Evolutionary conservation across 2,113 vertebrate species (phyloP).

Genomic region (Zingel zingel): DNA sequence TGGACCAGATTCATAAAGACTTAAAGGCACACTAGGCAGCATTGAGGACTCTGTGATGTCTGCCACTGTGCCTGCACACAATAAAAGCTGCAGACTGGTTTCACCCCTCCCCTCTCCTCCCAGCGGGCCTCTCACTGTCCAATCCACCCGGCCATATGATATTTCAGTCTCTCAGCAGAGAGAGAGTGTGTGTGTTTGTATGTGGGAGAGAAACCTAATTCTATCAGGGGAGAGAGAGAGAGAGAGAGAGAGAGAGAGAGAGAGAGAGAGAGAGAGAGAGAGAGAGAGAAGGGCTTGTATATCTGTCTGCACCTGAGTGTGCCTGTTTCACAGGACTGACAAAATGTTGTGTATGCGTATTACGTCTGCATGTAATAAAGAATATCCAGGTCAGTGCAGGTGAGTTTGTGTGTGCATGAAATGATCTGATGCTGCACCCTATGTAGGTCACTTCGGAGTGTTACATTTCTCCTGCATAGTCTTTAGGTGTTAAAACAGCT

Average conservation of each 20-base stretch:
- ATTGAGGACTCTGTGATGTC: conserved; percentile 44
- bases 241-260: neutral
- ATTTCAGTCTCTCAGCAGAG: conserved; percentile 45
- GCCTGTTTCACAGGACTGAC: conserved; percentile 3
- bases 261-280: neutral
- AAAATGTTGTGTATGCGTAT: neutral
- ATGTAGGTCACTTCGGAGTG: conserved; percentile 47
- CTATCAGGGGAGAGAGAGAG: conserved; percentile 10
- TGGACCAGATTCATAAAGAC: conserved; percentile 61
- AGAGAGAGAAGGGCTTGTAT: conserved; percentile 16
- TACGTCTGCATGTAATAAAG: conserved; percentile 27
- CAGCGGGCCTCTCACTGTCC: conserved; percentile 49
- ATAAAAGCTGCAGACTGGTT: conserved; percentile 27
- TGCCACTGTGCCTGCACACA: conserved; percentile 47
- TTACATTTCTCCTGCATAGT: conserved; percentile 29
- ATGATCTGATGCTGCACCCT: conserved; percentile 35
- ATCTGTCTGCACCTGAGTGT: conserved; percentile 30
- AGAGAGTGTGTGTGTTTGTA: neutral
- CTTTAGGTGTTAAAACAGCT: conserved; percentile 26
- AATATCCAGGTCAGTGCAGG: conserved; percentile 40
- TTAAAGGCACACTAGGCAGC: conserved; percentile 29
- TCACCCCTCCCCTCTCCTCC: conserved; percentile 32
- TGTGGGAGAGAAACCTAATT: conserved; percentile 38
- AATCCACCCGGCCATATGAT: conserved; percentile 50
- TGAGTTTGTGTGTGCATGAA: conserved; percentile 26